Conservation (phyloP, 2,113 vertebrate species). For the Capreolus pygargus region DNA sequence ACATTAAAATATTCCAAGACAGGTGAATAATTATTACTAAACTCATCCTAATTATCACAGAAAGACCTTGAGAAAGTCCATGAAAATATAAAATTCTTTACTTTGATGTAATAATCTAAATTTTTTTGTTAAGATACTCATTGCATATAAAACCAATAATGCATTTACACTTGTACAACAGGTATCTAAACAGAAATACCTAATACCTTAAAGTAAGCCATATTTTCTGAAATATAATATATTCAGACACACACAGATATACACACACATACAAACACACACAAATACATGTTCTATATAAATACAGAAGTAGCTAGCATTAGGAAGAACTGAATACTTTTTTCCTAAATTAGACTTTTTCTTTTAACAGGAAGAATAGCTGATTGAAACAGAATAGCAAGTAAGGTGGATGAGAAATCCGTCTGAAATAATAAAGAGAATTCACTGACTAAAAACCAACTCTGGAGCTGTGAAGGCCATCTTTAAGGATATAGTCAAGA, state of each 20-base stretch:
- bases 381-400: background rate
- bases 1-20: background rate
- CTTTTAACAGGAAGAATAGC: background rate
- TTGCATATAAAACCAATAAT: background rate
- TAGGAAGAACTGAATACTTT: background rate
- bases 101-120: background rate
- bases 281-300: background rate
- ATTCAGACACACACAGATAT: background rate
- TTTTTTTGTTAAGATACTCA: background rate
- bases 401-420: background rate
- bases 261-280: background rate
- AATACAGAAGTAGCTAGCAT: background rate
- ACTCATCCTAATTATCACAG: background rate
- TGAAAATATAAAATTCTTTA: background rate
- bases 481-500: background rate
- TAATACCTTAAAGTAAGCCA: background rate
- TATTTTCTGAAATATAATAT: background rate
- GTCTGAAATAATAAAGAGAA: background rate
- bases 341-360: background rate
- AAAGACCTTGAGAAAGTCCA: background rate
- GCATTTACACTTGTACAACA: background rate
- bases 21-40: background rate
- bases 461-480: background rate
- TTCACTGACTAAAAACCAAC: background rate
- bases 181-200: background rate